These are phyloP conservation scores for Corydoras maculifer DNA, from an alignment of 2,113 vertebrate species.

Conservation along the genomic window DNA sequence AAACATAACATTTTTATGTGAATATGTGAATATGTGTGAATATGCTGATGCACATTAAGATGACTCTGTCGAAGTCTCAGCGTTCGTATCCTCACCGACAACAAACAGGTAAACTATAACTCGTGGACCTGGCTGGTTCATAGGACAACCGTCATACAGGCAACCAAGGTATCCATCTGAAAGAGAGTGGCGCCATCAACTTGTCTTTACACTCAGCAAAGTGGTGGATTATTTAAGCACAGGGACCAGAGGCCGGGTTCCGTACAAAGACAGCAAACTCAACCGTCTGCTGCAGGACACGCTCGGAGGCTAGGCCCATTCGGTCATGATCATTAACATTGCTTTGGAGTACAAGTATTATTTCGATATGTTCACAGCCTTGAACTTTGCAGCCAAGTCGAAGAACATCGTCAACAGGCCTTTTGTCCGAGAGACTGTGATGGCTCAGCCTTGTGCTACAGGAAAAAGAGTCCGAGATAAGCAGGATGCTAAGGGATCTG, in stretches of 20 bases:
- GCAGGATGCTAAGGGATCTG: constrained; percentile 37
- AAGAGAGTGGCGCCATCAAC: constrained; percentile 88
- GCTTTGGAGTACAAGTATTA: constrained; percentile 78
- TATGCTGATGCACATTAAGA: no score
- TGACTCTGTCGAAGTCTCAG: no score
- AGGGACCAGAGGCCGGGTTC: constrained; percentile 62
- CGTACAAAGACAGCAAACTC: constrained; percentile 86
- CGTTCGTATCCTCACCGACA: constrained; percentile 59
- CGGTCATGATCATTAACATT: constrained; percentile 83
- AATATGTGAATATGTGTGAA: no score
- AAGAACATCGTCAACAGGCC: constrained; percentile 82
- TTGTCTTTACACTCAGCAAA: constrained; percentile 82
- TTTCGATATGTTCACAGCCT: constrained; percentile 76
- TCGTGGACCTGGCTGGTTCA: constrained; percentile 82
- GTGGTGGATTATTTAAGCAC: constrained; percentile 82
- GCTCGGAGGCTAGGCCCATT: constrained; percentile 67
- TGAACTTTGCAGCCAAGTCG: constrained; percentile 86
- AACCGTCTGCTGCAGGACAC: constrained; percentile 75
- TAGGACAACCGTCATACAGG: constrained; percentile 86
- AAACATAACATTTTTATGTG: no score
- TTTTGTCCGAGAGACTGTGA: constrained; percentile 72
- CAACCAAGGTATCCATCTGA: constrained; percentile 79
- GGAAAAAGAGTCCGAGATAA: constrained; percentile 62
- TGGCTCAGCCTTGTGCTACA: constrained; percentile 44
- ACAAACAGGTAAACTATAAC: constrained; percentile 78